Evolutionary conservation across 1,140 invertebrate genomes (phyloP), one percentile per base, ranked within the genome.

Genomic region (Chionoecetes opilio): DNA sequence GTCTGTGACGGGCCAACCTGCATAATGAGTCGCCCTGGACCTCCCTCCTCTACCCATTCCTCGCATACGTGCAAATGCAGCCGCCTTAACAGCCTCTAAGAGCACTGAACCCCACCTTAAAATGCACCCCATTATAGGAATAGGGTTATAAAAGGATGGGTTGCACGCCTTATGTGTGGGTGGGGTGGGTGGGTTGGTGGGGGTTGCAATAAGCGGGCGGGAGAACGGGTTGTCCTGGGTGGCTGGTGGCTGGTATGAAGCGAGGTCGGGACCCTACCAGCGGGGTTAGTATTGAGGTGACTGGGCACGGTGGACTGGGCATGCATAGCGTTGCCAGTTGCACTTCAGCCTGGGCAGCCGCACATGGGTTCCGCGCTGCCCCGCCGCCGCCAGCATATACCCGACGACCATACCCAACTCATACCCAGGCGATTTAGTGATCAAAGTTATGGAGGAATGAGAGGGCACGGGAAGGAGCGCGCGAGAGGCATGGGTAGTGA

Each of bases 251-350:
- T 26, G 53, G 85, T 32, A 82, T 87, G 93, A 89, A 89, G 87
- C 86, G 87, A 94, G 93, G 93, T 94, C 87, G 87, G 46, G 93
- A 89, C 38, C 63, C 53, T 89, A 88, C 34, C 53, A 94, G 93
- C 46, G 93, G 63, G 93, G 86, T 82, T 88, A 94, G 93, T 82
- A 87, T 94, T 90, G 87, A 94, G 93, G 87, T 94, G 93, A 94
- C 93, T 94, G 93, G 93, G 93, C 93, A 94, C 38, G 87, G 93
- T 87, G 90, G 93, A 90, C 86, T 94, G 93, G 93, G 93, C 93
- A 94, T 94, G 93, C 93, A 94, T 94, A 94, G 93, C 93, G n/a
- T n/a, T n/a, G 93, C 87, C 87, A 94, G 93, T 94, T 94, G 93
- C 93, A 94, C 35, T 63, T 94, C 82, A 3, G 93, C 46, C 93